Evolutionary conservation across 1,140 invertebrate species (phyloP), one percentile per base, ranked within the genome.

Genomic region (Diorhabda carinulata): DNA sequence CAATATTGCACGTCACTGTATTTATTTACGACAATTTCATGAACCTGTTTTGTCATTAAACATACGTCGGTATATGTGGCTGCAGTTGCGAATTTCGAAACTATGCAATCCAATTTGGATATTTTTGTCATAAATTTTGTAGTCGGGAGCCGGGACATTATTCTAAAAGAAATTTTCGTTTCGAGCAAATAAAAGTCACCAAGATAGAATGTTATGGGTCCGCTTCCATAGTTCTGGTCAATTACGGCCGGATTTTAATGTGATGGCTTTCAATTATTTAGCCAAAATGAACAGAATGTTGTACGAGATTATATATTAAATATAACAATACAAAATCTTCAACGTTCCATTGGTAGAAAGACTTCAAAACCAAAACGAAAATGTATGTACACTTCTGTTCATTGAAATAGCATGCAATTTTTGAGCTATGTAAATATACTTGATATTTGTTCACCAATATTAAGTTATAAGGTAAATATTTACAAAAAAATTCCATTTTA

Each of bases 11-110:
- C 47, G 47, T n/a, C n/a, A 4, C 47, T 52, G 47, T 52, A 52
- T 40, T 61, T 42, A 76, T 77, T 77, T 76, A 77, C 70, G 68
- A 64, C 61, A 68, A 67, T 68, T 75, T 71, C 61, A 70, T 69
- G 71, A 67, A 76, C 76, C 74, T 73, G 73, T 77, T 77, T 76
- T 74, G 74, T 76, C 76, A 77, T 52, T 52, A 52, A 52, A 9
- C 4, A 52, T 52, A 52, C 47, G 47, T 72, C 71, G 68, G 68
- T 72, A 73, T 74, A 73, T 74, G 69, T 70, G 68, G 64, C 64
- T 60, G 57, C 43, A 60, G 61, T 65, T 58, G 64, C 62, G 7
- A 60, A 61, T 65, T 58, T 64, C 62, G 7, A 45, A 64, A 64
- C 44, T 68, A 65, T 70, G 62, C 66, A 73, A 69, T 70, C 73